These are phyloP conservation scores for Drosophila koepferae DNA, from an alignment of 2,888 invertebrate genomes.

Conservation along the genomic window DNA sequence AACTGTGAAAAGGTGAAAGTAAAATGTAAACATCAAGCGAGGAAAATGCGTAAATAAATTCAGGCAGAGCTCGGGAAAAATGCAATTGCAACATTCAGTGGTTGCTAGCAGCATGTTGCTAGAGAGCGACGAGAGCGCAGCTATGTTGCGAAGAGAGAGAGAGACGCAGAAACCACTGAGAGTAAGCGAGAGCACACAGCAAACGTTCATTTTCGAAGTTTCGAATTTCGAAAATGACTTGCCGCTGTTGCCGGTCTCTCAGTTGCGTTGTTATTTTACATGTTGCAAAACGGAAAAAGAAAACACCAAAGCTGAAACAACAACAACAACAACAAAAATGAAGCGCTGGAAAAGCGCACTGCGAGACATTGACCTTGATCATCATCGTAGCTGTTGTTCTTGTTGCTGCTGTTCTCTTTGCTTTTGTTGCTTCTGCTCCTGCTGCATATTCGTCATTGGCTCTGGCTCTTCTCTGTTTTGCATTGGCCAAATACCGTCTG, in stretches of 20 bases:
- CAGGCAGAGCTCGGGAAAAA: conserved; percentile 10
- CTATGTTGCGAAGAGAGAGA: conserved; percentile 8
- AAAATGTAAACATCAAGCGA: conserved; percentile 51
- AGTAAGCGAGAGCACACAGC: conserved; percentile 1
- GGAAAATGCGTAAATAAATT: conserved; percentile 67
- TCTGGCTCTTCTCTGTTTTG: conserved; percentile 23
- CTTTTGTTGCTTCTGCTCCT: conserved; percentile 9
- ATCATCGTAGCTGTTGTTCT: conserved; percentile 37
- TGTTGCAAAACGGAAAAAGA: conserved; percentile 69
- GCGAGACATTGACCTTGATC: conserved; percentile 80
- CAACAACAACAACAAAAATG: conserved; percentile 30
- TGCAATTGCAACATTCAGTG: conserved; percentile 25
- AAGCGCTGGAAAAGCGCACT: conserved; percentile 56
- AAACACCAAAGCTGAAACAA: conserved; percentile 46
- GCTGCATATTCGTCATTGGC: conserved; percentile 47
- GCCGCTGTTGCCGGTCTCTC: conserved; percentile 45
- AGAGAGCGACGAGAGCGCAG: conserved; percentile 8
- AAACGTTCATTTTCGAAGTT: conserved; percentile 66
- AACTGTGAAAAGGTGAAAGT: conserved; percentile 54
- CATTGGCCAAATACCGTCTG: conserved; percentile 12
- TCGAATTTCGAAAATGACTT: conserved; percentile 52
- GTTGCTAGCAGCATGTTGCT: conserved; percentile 46
- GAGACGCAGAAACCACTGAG: neutral
- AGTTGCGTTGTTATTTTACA: conserved; percentile 48
- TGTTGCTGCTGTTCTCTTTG: conserved; percentile 11